These are phyloP conservation scores for Leucoma salicis DNA, from an alignment of 2,888 invertebrate species.

Conservation along the genomic window DNA sequence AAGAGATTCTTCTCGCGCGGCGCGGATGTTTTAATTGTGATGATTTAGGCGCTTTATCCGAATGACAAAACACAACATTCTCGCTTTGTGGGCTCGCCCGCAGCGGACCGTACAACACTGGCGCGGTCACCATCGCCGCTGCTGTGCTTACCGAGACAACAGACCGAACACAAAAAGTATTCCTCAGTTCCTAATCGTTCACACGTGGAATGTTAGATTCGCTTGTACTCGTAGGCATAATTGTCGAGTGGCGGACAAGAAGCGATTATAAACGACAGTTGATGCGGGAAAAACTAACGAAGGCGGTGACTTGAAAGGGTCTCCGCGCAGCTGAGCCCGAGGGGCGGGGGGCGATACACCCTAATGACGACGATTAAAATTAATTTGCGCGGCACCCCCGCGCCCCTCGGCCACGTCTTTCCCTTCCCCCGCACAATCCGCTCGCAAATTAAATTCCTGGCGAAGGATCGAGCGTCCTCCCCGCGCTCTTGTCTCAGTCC, in stretches of 20 bases:
- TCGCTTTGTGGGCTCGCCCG: conserved; percentile 36
- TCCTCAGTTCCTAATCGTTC: conserved; percentile 33
- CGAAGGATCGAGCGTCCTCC: conserved; percentile 41
- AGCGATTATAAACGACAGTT: conserved; percentile 30
- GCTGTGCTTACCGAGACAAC: conserved; percentile 13
- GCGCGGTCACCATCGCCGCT: not conserved
- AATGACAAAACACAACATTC: conserved; percentile 57
- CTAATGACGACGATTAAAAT: conserved; percentile 79
- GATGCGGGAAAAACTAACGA: conserved; percentile 32
- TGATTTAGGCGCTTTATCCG: conserved; percentile 58
- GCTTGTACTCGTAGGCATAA: conserved; percentile 37
- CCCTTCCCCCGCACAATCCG: conserved; percentile 13
- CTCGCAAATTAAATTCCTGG: conserved; percentile 72
- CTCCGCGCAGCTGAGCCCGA: conserved; percentile 10
- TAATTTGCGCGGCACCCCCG: conserved; percentile 61
- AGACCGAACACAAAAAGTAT: not conserved
- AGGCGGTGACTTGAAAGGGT: conserved; percentile 43
- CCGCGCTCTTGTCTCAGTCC: conserved; percentile 6
- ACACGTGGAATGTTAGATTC: conserved; percentile 37
- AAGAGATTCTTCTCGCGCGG: conserved; percentile 55
- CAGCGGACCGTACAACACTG: not conserved
- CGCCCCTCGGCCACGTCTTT: conserved; percentile 13
- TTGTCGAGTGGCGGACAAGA: conserved; percentile 30
- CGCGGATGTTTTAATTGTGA: conserved; percentile 67
- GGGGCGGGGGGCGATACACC: conserved; percentile 16